Conservation (phyloP, 2,888 invertebrate genomes). For the Polietes domitor region DNA sequence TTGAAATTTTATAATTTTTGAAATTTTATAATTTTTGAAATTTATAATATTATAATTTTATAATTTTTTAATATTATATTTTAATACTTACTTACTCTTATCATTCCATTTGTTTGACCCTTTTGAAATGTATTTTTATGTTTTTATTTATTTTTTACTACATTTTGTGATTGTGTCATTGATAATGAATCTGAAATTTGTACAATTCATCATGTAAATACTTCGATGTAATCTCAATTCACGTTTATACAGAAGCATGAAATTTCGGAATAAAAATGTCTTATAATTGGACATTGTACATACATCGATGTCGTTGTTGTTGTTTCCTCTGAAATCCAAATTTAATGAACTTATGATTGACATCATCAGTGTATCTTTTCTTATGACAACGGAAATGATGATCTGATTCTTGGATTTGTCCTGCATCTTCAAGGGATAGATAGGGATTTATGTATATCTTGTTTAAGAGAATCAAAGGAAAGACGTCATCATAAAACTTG, state of each 20-base stretch:
- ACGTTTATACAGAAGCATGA: not conserved
- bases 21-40: too few relatives aligned
- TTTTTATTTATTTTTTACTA: not conserved
- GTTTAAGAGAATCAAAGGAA: too few relatives aligned
- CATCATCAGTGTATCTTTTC: not conserved
- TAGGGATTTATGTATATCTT: not conserved
- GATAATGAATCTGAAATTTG: not conserved
- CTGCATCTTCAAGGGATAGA: not conserved
- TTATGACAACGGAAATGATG: not conserved
- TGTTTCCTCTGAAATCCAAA: not conserved
- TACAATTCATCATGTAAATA: too few relatives aligned
- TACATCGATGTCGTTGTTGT: not conserved
- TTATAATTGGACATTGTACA: not conserved
- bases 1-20: too few relatives aligned
- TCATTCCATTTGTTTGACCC: too few relatives aligned
- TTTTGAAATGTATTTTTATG: too few relatives aligned
- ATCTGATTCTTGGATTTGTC: not conserved
- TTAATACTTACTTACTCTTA: too few relatives aligned
- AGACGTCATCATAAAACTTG: too few relatives aligned
- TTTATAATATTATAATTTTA: too few relatives aligned
- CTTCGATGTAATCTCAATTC: not conserved
- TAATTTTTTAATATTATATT: too few relatives aligned
- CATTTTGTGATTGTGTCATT: slow-evolving; percentile 35
- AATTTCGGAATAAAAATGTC: not conserved
- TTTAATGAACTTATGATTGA: slow-evolving; percentile 58